A percentile compares a stretch with the other conserved stretches of the same genome.
Evolutionary conservation across 2,113 vertebrate species (phyloP).

Genomic region (Ochotona princeps): DNA sequence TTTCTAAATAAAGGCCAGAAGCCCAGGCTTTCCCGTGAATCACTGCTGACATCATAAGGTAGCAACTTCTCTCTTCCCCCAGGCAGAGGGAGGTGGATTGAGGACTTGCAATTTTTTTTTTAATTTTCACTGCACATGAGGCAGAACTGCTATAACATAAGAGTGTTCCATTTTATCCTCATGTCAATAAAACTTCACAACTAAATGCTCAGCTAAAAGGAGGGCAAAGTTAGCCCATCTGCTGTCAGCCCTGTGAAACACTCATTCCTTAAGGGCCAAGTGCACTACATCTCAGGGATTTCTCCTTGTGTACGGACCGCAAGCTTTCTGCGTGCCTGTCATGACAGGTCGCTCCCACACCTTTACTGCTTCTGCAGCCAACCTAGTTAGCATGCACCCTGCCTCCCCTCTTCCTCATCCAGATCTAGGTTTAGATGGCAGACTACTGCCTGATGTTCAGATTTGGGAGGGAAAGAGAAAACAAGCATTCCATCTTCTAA

Average conservation of each 20-base stretch:
- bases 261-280: background rate
- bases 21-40: background rate
- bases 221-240: background rate
- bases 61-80: background rate
- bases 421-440: background rate
- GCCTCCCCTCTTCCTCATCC: background rate
- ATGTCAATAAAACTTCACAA: background rate
- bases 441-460: background rate
- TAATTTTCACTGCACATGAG: background rate
- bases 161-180: background rate
- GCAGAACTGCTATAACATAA: background rate
- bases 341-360: background rate
- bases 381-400: background rate
- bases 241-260: no score
- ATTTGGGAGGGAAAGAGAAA: background rate
- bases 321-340: fast-evolving
- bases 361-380: background rate
- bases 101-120: background rate
- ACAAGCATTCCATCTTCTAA: background rate
- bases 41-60: no score
- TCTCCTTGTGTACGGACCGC: background rate
- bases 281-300: fast-evolving
- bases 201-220: background rate
- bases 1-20: background rate
- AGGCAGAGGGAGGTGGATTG: background rate